A percentile compares a stretch with the other conserved stretches of the same genome.
phyloP scores from a whole-genome alignment of 2,797 vertebrate genomes.

The Hafferia zeledoni region DNA sequence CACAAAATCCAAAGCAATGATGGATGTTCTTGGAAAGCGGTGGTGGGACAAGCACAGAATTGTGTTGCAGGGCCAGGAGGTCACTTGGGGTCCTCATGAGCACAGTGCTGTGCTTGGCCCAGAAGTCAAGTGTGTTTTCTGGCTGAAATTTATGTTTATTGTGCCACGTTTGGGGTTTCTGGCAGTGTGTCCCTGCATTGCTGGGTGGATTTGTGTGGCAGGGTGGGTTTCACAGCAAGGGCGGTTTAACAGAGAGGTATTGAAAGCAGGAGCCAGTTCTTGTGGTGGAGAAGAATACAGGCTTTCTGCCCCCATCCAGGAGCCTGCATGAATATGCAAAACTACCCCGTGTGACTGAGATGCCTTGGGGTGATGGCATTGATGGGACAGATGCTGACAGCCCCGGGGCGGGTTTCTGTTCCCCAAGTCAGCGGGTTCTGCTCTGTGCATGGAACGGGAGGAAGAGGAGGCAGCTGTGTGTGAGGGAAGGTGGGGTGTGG shows the following conservation, averaged over 20 bases:
- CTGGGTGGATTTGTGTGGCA: background rate
- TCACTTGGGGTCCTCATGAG: background rate
- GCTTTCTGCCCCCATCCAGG: background rate
- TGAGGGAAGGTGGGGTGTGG: background rate
- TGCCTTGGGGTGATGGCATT: background rate
- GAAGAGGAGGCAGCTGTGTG: background rate
- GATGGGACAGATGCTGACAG: slow-evolving; percentile 1
- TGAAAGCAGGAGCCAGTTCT: background rate
- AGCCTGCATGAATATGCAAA: background rate
- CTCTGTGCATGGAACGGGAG: background rate
- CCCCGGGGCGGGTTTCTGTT: background rate
- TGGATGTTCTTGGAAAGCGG: background rate
- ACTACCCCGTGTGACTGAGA: background rate
- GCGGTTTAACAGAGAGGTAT: background rate
- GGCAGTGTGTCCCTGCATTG: background rate
- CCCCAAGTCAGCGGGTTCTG: background rate
- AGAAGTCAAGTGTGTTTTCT: background rate
- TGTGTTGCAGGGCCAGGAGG: slow-evolving; percentile 6
- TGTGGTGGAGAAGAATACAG: background rate
- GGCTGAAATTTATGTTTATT: background rate
- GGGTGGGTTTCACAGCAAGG: background rate
- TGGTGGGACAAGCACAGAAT: background rate
- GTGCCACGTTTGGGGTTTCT: background rate
- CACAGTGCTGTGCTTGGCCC: background rate
- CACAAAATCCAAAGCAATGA: background rate